Evolutionary conservation across 2,797 vertebrate genomes (phyloP).

Genomic region (Ibycter americanus): DNA sequence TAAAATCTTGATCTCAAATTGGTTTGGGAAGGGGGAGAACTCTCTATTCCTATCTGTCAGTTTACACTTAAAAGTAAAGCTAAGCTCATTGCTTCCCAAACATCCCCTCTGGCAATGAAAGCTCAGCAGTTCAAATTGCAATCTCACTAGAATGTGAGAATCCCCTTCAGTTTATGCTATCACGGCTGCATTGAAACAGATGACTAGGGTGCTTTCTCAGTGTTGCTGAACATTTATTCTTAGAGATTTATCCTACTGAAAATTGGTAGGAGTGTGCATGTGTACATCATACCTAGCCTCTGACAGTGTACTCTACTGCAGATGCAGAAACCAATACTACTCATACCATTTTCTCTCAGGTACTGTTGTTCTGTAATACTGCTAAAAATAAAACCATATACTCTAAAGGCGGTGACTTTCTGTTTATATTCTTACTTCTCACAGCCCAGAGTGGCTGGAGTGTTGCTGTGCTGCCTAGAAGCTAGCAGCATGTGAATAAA

Average conservation of each 20-base stretch:
- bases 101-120: not conserved
- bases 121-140: constrained; percentile 23
- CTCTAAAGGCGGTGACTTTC: not conserved
- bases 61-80: constrained; percentile 28
- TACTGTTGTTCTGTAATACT: not conserved
- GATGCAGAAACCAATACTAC: not conserved
- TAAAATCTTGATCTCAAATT: not conserved
- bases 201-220: not conserved
- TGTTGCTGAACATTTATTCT: not conserved
- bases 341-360: not conserved
- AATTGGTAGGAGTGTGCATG: not conserved
- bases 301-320: not conserved
- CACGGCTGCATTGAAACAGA: not conserved
- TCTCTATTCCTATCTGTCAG: not conserved
- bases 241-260: not conserved
- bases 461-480: not conserved
- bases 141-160: not conserved
- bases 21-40: not conserved
- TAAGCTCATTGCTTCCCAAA: not conserved
- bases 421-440: not conserved
- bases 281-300: not conserved
- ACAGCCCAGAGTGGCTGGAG: not conserved
- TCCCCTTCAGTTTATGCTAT: constrained; percentile 1
- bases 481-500: not conserved
- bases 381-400: not conserved